Percentiles rank a stretch among this genome's conserved stretches.
phyloP scores from a whole-genome alignment of 2,797 vertebrate species.

The Oreonectes daqikongensis region DNA sequence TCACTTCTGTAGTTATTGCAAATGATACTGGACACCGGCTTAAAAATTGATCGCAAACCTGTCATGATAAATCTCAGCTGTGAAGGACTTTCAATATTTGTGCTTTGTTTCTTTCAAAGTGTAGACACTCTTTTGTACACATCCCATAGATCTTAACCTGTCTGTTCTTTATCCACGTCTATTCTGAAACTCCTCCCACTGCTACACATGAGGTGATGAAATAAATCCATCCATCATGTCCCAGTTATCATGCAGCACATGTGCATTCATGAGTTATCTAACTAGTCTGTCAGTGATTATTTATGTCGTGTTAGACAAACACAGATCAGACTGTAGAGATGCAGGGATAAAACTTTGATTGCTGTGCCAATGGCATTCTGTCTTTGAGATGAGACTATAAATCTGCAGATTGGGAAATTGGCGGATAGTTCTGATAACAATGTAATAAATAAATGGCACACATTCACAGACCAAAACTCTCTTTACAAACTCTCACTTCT shows the following conservation, averaged over 20 bases:
- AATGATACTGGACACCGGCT: slow-evolving; percentile 35
- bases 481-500: slow-evolving; percentile 19
- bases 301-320: slow-evolving; percentile 35
- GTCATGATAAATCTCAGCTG: slow-evolving; percentile 20
- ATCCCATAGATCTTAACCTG: slow-evolving; percentile 23
- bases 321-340: slow-evolving; percentile 7
- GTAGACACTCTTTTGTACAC: background rate
- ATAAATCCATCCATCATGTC: slow-evolving; percentile 36
- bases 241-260: slow-evolving; percentile 23
- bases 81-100: background rate
- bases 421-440: slow-evolving; percentile 22
- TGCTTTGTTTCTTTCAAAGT: background rate
- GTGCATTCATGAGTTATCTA: background rate
- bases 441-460: slow-evolving; percentile 23
- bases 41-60: slow-evolving; percentile 32
- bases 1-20: slow-evolving; percentile 22
- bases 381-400: slow-evolving; percentile 49
- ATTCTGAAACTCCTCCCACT: slow-evolving; percentile 11
- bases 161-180: slow-evolving; percentile 32
- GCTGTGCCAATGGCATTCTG: slow-evolving; percentile 23
- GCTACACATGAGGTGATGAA: slow-evolving; percentile 19
- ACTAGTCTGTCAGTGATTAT: background rate
- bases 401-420: slow-evolving; percentile 36
- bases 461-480: slow-evolving; percentile 6
- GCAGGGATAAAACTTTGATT: slow-evolving; percentile 19